Evolutionary conservation across 2,888 invertebrate genomes (phyloP).

Genomic region (Creontiades dilutus): DNA sequence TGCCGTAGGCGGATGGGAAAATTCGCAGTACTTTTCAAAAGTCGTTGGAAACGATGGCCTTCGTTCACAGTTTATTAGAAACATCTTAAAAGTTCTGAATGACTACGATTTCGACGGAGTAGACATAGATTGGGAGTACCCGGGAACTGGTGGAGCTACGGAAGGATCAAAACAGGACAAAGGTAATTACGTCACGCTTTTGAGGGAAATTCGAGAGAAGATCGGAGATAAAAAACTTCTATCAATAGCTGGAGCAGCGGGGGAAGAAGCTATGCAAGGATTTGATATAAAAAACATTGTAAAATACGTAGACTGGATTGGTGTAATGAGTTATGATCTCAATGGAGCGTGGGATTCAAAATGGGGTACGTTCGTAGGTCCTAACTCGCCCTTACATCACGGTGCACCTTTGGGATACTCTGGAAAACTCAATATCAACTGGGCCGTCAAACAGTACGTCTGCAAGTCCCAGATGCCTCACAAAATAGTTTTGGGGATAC

Average conservation of each 20-base stretch:
- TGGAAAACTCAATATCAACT: constrained; percentile 61
- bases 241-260: constrained; percentile 56
- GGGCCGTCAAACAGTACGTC: constrained; percentile 62
- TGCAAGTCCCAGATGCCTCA: constrained; percentile 45
- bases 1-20: constrained; percentile 62
- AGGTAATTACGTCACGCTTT: constrained; percentile 53
- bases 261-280: constrained; percentile 60
- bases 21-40: constrained; percentile 58
- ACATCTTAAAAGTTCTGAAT: constrained; percentile 51
- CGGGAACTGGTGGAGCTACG: constrained; percentile 52
- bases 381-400: constrained; percentile 51
- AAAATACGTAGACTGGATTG: constrained; percentile 60
- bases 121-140: constrained; percentile 64
- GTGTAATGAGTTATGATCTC: constrained; percentile 60
- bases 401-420: constrained; percentile 60
- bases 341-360: constrained; percentile 65
- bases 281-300: constrained; percentile 60
- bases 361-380: constrained; percentile 60
- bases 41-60: constrained; percentile 33
- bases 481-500: constrained; percentile 58
- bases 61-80: constrained; percentile 40
- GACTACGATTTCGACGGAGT: constrained; percentile 62
- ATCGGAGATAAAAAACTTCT: constrained; percentile 46
- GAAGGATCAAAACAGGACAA: constrained; percentile 59
- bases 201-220: constrained; percentile 53